Base-by-base conservation (phyloP, 2,797 vertebrate genomes). In the Dendrocincla tyrannina region DNA sequence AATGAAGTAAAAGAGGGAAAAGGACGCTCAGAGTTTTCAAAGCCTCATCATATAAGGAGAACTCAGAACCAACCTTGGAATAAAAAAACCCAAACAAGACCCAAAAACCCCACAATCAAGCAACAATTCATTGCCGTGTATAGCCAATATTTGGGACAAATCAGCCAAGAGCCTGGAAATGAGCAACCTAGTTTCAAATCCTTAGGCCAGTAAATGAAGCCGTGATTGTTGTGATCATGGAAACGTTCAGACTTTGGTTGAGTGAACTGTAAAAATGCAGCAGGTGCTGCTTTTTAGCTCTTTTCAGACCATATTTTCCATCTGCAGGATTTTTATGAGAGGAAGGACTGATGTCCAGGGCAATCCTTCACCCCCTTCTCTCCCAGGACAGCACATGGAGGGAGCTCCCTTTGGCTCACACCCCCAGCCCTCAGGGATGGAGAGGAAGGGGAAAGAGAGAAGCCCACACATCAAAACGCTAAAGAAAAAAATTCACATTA, bases 61-160 rank as follows among this genome's bases (percentile, higher is more conserved):
- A 25, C 12, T 50, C 2, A 1, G 41, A 8, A 17, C 5, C 35
- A 32, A n/a, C 28, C 35, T 9, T 3, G 39, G 5, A 15, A 47
- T 24, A 49, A 55, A 37, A 23, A n/a, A 27, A 4, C 17, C 6
- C 6, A 7, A 46, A 13, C 7, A 25, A 33, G 50, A 16, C 7
- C 16, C 19, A 14, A 5, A 12, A 62, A 42, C 35, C 1, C 23
- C 23, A 39, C 55, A 39, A 23, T 4, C 3, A 17, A 72, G 68
- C 27, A 7, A 5, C n/a, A 58, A 17, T 5, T 37, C 15, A 1
- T 4, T 3, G 12, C 8, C 22, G 10, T 14, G 25, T 25, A 24
- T 2, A 20, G 2, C 7, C 16, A 18, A 12, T 9, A 42, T 17
- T 27, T 33, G 47, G 41, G 60, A 49, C 35, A 68, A 56, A 78